phyloP scores from a whole-genome alignment of 2,113 vertebrate genomes.

The Pterocles burchelli region DNA sequence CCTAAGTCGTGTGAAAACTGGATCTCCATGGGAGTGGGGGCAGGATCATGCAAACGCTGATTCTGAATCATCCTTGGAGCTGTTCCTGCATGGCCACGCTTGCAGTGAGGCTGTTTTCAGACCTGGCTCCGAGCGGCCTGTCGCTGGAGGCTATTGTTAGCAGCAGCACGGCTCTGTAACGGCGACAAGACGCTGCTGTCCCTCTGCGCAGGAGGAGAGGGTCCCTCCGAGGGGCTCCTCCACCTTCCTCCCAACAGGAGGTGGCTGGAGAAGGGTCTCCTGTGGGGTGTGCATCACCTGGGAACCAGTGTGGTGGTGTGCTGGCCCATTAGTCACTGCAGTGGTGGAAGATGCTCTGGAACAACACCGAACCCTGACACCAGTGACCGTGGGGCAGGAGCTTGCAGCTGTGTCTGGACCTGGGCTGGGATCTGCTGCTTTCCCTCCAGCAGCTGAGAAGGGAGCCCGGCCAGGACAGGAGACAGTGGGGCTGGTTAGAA shows the following conservation, averaged over 20 bases:
- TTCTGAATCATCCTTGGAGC: slow-evolving; percentile 44
- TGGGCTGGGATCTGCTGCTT: neutral
- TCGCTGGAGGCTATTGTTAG: neutral
- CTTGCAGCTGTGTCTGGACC: neutral
- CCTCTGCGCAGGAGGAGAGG: neutral
- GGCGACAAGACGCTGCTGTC: neutral
- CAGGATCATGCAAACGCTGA: neutral
- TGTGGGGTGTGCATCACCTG: neutral
- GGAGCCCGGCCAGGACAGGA: neutral
- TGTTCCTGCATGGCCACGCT: neutral
- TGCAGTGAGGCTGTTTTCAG: neutral
- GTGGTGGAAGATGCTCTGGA: neutral
- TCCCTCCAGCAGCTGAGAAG: neutral
- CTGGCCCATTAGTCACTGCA: neutral
- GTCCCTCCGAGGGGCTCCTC: accelerated
- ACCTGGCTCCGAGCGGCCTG: neutral
- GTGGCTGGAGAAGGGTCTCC: neutral
- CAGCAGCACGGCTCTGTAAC: neutral
- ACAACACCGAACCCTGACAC: neutral
- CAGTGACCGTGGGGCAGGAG: neutral
- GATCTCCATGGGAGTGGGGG: neutral
- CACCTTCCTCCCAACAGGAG: neutral
- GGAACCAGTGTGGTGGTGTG: neutral
- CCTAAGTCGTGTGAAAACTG: slow-evolving; percentile 46
- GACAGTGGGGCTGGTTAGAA: neutral